Evolutionary conservation across 1,140 invertebrate species (phyloP).

Genomic region (Oppia nitens): DNA sequence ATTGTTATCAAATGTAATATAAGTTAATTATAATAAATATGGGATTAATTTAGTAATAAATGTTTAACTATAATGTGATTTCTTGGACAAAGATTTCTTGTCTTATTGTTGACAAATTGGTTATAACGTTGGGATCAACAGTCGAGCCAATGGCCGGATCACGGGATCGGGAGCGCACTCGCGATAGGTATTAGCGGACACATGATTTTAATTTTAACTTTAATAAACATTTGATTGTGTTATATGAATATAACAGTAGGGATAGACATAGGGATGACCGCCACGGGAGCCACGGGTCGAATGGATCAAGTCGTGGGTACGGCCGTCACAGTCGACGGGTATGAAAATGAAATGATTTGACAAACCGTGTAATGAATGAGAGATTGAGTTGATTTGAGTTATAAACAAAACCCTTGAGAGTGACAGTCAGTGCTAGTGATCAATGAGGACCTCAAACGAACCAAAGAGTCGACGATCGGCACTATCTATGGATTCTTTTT

Average conservation of each 20-base stretch:
- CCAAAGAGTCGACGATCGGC: not conserved
- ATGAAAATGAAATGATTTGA: constrained; percentile 1
- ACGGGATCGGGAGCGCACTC: not conserved
- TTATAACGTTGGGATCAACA: no score
- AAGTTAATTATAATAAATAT: no score
- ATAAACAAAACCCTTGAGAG: not conserved
- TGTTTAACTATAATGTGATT: no score
- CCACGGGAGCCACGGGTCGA: not conserved
- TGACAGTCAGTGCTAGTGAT: not conserved
- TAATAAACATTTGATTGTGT: no score
- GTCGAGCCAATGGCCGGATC: not conserved
- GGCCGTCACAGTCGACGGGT: constrained; percentile 7
- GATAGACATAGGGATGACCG: constrained; percentile 5
- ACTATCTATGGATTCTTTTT: not conserved
- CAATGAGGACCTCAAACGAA: not conserved
- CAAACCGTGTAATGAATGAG: not conserved
- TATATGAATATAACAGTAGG: not conserved
- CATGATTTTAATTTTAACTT: not conserved
- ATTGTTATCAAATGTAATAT: no score
- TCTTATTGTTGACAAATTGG: no score
- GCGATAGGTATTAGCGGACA: not conserved
- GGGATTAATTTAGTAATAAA: no score
- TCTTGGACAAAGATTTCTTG: no score
- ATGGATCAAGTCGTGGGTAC: not conserved
- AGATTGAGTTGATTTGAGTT: not conserved